Base-by-base conservation (phyloP, 2,888 invertebrate genomes). In the Scotopteryx bipunctaria region DNA sequence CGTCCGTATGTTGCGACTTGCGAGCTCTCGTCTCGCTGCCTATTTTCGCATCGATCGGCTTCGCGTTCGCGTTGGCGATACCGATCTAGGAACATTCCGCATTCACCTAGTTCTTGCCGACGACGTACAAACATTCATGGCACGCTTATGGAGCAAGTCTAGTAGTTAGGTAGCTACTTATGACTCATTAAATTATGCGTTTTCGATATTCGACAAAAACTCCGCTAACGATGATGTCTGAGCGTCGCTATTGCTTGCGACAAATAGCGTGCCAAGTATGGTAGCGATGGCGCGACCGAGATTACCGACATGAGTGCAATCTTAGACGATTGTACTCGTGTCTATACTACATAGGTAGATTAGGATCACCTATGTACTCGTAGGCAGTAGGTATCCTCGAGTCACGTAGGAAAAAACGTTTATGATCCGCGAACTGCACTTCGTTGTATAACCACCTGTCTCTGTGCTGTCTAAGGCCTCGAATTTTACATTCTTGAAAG, bases 231-330 rank as follows among this genome's bases (percentile, higher is more conserved):
- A 42, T 42, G 42, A 32, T 42, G 32, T 42, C 42, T 32, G 15
- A n/a, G 15, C 15, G 11, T 25, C 14, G 38, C 13, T 25, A 40
- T 52, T 32, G 42, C 15, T n/a, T 21, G 41, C 45, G 47, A 47
- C 47, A 55, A 47, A 48, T 47, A 35, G 41, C n/a, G 45, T 17
- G 29, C 48, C 48, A n/a, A 21, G 21, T 23, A 14, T 14, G 37
- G 37, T 14, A 31, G 9, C 27, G 23, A 3, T 4, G 23, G 14
- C 32, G 15, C 3, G 4, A 6, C 14, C 8, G 31, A n/a, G n/a
- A n/a, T n/a, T n/a, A n/a, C n/a, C n/a, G n/a, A n/a, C n/a, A n/a
- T n/a, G n/a, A n/a, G n/a, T n/a, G n/a, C n/a, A n/a, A n/a, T n/a
- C n/a, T n/a, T n/a, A n/a, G n/a, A n/a, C n/a, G n/a, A n/a, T n/a